Percentiles rank a stretch among this genome's conserved stretches.
Evolutionary conservation across 2,888 invertebrate genomes (phyloP).

Genomic region (Meliscaeva auricollis): DNA sequence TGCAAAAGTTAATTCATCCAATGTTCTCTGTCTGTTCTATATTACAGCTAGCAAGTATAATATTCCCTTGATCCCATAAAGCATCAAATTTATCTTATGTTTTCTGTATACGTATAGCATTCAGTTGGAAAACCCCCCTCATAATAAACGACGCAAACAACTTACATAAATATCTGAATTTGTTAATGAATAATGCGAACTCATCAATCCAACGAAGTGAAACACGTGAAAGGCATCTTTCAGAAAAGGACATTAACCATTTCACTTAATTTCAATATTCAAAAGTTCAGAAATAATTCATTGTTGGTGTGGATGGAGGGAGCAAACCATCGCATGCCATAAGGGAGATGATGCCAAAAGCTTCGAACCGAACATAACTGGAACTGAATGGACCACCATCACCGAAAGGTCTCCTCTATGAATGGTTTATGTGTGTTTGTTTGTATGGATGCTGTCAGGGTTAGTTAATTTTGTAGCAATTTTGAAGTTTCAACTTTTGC

Average conservation of each 20-base stretch:
- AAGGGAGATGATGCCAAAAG: conserved; percentile 4
- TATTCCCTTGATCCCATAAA: conserved; percentile 61
- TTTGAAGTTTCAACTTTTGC: conserved; percentile 56
- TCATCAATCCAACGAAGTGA: conserved; percentile 70
- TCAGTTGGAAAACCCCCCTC: background rate
- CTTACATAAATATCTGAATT: conserved; percentile 70
- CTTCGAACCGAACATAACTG: conserved; percentile 40
- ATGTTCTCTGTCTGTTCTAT: conserved; percentile 28
- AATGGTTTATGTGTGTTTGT: background rate
- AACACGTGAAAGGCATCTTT: conserved; percentile 72
- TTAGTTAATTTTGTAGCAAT: conserved; percentile 71
- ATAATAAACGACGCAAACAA: conserved; percentile 43
- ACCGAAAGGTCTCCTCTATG: background rate
- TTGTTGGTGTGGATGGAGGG: conserved; percentile 32
- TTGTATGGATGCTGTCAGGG: conserved; percentile 42
- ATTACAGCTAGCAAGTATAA: conserved; percentile 22
- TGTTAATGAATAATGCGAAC: conserved; percentile 74
- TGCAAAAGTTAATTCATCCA: conserved; percentile 56
- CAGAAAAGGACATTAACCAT: conserved; percentile 73
- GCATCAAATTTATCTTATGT: conserved; percentile 46
- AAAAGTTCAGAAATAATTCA: conserved; percentile 73
- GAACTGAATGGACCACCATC: conserved; percentile 31
- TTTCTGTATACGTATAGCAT: background rate
- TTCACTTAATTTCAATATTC: conserved; percentile 75
- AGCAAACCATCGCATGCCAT: conserved; percentile 6